Conservation (phyloP, 2,888 invertebrate genomes). For the Onthophagus sagittarius region DNA sequence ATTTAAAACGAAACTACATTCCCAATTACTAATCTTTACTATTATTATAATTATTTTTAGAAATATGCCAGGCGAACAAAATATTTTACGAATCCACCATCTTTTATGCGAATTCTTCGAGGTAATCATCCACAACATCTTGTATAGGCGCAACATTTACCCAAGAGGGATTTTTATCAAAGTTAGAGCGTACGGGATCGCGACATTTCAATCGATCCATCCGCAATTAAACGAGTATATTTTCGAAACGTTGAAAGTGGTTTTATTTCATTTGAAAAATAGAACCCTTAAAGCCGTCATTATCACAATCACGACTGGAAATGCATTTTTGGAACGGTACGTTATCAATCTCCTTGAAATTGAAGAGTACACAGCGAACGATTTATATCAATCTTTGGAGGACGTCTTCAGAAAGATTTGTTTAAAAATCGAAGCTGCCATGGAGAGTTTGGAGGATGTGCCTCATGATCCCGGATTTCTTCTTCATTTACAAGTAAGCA, state of each 20-base stretch:
- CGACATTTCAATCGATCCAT: constrained; percentile 59
- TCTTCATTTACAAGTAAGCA: constrained; percentile 59
- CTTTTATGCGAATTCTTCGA: constrained; percentile 64
- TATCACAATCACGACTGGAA: constrained; percentile 49
- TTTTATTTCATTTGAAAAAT: constrained; percentile 51
- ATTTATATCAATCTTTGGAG: constrained; percentile 59
- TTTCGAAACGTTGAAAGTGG: constrained; percentile 52
- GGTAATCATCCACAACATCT: constrained; percentile 60
- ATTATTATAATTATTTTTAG: too few species aligned
- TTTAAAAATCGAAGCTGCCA: constrained; percentile 54
- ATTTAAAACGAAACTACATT: too few species aligned
- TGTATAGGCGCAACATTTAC: constrained; percentile 60
- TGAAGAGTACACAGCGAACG: constrained; percentile 42
- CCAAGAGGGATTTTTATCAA: constrained; percentile 60
- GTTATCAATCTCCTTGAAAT: constrained; percentile 47
- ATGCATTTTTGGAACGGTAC: constrained; percentile 48
- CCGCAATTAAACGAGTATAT: constrained; percentile 65
- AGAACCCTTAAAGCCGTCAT: constrained; percentile 53
- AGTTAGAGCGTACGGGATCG: constrained; percentile 61
- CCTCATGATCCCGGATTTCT: constrained; percentile 57
- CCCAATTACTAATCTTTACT: too few species aligned
- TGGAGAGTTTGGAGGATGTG: constrained; percentile 50
- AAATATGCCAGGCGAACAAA: neutral
- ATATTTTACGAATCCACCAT: constrained; percentile 43
- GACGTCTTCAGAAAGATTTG: constrained; percentile 60